Evolutionary conservation across 2,797 vertebrate genomes (phyloP).

Genomic region (Anguilla megastoma): DNA sequence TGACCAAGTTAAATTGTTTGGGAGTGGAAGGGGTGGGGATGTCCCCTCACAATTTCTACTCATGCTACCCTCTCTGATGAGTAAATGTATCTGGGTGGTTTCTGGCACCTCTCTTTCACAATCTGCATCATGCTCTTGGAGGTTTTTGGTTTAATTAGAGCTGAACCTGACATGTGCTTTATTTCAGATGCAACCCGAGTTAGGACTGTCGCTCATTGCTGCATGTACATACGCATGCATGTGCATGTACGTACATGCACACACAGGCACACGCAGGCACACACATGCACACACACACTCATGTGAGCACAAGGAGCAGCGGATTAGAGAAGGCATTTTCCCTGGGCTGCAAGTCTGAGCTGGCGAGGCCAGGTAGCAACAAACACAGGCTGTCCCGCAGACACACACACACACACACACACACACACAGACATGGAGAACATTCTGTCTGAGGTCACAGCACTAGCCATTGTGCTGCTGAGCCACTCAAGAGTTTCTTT

Average conservation of each 20-base stretch:
- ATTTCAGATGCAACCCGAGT: not conserved
- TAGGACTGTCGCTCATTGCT: not conserved
- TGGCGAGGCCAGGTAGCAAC: not conserved
- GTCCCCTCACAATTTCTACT: not conserved
- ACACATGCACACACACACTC: not conserved
- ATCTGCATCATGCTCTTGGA: not conserved
- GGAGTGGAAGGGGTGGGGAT: not conserved
- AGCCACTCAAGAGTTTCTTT: not conserved
- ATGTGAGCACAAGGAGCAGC: not conserved
- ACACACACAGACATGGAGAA: not conserved
- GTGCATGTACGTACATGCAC: not conserved
- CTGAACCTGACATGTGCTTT: not conserved
- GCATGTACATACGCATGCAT: not conserved
- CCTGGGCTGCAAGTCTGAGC: not conserved
- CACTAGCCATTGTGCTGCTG: not conserved
- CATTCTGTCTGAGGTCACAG: not conserved
- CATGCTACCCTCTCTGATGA: not conserved
- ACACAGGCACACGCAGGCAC: too few relatives aligned
- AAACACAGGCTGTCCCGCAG: not conserved
- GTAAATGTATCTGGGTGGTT: not conserved
- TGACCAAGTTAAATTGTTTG: not conserved
- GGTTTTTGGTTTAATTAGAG: not conserved
- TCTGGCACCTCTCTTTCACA: not conserved
- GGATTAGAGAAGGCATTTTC: not conserved
- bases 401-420: not conserved